Evolutionary conservation across 2,113 vertebrate genomes (phyloP), one percentile per base, ranked within the genome.

Genomic region (Saimiri boliviensis): DNA sequence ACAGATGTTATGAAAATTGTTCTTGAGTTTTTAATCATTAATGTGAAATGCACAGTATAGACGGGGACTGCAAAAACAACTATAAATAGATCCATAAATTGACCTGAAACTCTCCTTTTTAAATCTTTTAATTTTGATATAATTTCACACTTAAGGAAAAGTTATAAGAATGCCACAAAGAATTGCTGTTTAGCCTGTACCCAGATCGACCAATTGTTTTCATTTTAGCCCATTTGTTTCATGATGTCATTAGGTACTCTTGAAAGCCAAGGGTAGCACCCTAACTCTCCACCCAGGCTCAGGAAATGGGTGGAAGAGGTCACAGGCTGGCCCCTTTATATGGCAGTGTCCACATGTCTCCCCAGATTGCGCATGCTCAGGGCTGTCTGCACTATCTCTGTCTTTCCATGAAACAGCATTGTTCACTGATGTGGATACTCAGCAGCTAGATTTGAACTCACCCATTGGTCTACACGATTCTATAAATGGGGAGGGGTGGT

Each of bases 11-110:
- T 87, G 77, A 85, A 96, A 89, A 89, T 91, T n/a, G 35, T 86
- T 76, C 68, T 79, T 35, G 89, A 95, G 80, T 54, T 95, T 97
- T 95, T 60, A 83, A 80, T 94, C 85, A 77, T 91, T 77, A 95
- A 74, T 88, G n/a, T 56, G 40, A 82, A 77, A 85, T 94, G 32
- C 54, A 45, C 25, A 42, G 8, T 42, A 58, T 45, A 58, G 37
- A 83, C 12, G 2, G 58, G 23, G 52, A 86, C 10, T 56, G 21
- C 47, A 84, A 79, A 96, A 79, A 63, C 56, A 87, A 71, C 42
- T 93, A 35, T 86, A 74, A 91, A 84, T 70, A 73, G 58, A 73
- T 52, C 60, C 3, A 14, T 66, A 89, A 58, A 91, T 74, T 30
- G 86, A 76, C 42, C 40, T n/a, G 54, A 60, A 87, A 54, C 6